Evolutionary conservation across 2,113 vertebrate genomes (phyloP), one percentile per base, ranked within the genome.

Genomic region (Pampusana beccarii): DNA sequence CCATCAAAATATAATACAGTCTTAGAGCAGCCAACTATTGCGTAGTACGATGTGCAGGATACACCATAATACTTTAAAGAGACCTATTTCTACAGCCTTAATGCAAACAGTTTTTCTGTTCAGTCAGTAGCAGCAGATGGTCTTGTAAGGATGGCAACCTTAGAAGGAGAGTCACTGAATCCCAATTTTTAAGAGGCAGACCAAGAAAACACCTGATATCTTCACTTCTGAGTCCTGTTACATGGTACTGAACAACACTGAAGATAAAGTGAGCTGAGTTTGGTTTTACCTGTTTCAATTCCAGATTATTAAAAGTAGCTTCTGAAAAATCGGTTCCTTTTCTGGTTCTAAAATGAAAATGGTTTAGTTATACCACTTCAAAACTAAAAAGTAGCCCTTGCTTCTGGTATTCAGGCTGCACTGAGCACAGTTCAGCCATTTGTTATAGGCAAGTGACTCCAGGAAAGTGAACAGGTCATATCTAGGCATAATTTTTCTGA

Each of bases 21-120:
- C 13, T 13, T 40, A 33, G 19, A 51, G 15, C 62, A 40, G 53
- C 54, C 26, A 48, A 1, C 28, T 74, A 0, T 67, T 61, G 28
- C 2, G 5, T 16, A 6, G 1, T 70, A 2, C 3, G 16, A 9
- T 31, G 23, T 48, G n/a, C 16, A 46, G 46, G 44, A 64, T 65
- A 17, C 17, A 54, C 58, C 12, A 28, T 40, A 73, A 48, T 44
- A 21, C 24, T 62, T 60, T 9, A 24, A 58, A 75, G 28, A 86
- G 7, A 6, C 24, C n/a, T 13, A 29, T 86, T 70, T 44, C 62
- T 62, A 26, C 0, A 0, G 6, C 53, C 21, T 51, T 40, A 53
- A 26, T 36, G 42, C 24, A 58, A 58, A 54, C 5, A 19, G 2
- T 25, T 69, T 71, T 87, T 75, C 34, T 62, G 1, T 64, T 61